Conservation (phyloP, 2,797 vertebrate genomes). For the Salarias fasciatus region DNA sequence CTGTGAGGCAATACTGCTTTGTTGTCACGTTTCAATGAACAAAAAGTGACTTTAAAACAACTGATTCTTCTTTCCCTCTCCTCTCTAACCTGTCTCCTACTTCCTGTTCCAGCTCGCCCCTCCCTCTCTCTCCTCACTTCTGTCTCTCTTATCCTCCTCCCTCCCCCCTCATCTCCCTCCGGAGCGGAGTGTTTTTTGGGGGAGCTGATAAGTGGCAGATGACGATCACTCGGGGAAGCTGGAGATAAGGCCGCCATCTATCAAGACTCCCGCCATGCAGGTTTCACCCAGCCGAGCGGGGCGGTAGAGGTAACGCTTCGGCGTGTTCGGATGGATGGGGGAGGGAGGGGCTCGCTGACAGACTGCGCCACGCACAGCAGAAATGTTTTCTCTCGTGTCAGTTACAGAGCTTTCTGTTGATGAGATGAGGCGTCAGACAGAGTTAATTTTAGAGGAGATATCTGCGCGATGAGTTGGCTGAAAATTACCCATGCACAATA, state of each 20-base stretch:
- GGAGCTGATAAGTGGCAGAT: constrained; percentile 64
- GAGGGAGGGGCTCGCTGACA: constrained; percentile 15
- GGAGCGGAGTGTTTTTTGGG: constrained; percentile 19
- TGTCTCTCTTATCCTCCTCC: constrained; percentile 5
- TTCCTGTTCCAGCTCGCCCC: background rate
- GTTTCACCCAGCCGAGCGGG: constrained; percentile 25
- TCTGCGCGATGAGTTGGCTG: too few species aligned
- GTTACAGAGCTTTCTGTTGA: too few species aligned
- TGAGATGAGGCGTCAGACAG: too few species aligned
- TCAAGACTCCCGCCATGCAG: constrained; percentile 49
- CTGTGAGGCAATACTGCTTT: too few species aligned
- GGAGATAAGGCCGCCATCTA: constrained; percentile 59
- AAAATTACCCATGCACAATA: too few species aligned
- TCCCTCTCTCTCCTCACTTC: background rate
- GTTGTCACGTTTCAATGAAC: too few species aligned
- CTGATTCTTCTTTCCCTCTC: background rate
- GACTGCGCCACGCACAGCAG: background rate
- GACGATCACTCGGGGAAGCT: constrained; percentile 47
- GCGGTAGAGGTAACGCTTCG: background rate
- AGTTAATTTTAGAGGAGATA: too few species aligned
- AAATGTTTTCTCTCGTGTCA: too few species aligned
- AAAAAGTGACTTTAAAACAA: too few species aligned
- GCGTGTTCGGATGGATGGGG: too few species aligned
- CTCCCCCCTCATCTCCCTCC: background rate
- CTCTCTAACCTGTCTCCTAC: background rate